Conservation (phyloP, 1,140 invertebrate genomes). For the Rhopalosiphum padi region DNA sequence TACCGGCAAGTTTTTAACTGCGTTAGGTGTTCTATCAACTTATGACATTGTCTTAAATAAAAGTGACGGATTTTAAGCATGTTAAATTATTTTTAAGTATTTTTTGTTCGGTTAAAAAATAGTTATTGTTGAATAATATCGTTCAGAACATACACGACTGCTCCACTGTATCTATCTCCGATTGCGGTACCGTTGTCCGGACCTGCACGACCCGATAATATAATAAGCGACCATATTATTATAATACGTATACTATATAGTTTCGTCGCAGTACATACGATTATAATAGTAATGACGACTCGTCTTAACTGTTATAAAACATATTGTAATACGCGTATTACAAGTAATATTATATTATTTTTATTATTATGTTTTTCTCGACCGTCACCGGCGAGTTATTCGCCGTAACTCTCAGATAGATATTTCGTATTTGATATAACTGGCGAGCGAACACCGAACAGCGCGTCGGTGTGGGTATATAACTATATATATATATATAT, state of each 20-base stretch:
- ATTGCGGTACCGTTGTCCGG: too few relatives aligned
- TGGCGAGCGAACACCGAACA: not conserved
- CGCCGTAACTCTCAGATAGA: not conserved
- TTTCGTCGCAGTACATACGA: too few relatives aligned
- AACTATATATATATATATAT: not conserved
- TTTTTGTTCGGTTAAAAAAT: not conserved
- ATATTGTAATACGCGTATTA: not conserved
- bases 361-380: not conserved
- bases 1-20: not conserved
- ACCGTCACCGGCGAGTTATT: not conserved
- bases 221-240: too few relatives aligned
- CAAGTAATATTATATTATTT: not conserved
- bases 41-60: not conserved
- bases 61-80: not conserved
- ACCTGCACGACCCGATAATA: too few relatives aligned
- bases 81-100: not conserved
- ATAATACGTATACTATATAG: too few relatives aligned
- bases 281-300: too few relatives aligned
- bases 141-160: too few relatives aligned
- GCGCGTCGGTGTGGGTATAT: not conserved
- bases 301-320: too few relatives aligned
- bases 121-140: not conserved
- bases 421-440: too few relatives aligned
- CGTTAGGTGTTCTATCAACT: not conserved
- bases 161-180: too few relatives aligned